phyloP scores from a whole-genome alignment of 2,113 vertebrate species.

The Myotis davidii region DNA sequence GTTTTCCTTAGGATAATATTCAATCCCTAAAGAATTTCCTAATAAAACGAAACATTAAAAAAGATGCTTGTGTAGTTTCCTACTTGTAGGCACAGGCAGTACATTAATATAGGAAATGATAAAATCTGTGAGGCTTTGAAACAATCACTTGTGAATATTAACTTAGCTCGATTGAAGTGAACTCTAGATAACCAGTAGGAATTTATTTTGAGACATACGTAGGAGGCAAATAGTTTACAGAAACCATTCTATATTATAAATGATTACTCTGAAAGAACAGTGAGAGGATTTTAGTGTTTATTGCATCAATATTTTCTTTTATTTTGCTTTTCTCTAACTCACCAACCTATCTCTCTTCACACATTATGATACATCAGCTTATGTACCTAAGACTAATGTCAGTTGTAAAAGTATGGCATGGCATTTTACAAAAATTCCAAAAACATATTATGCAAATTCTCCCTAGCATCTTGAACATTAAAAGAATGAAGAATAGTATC shows the following conservation, averaged over 20 bases:
- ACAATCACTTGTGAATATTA: conserved; percentile 55
- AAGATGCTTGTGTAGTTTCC: neutral
- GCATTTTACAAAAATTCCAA: conserved; percentile 71
- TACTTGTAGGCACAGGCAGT: neutral
- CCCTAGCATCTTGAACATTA: conserved; percentile 60
- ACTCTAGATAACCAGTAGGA: conserved; percentile 37
- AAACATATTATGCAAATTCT: conserved; percentile 71
- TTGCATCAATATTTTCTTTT: conserved; percentile 63
- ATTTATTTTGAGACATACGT: conserved; percentile 55
- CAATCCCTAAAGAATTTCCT: conserved; percentile 47
- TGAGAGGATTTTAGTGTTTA: conserved; percentile 62
- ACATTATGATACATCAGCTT: conserved; percentile 48
- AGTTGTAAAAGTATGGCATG: conserved; percentile 62
- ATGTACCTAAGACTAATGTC: conserved; percentile 58
- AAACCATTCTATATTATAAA: conserved; percentile 52
- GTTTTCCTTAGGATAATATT: conserved; percentile 26
- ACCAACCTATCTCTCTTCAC: conserved; percentile 38
- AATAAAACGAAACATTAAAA: conserved; percentile 51
- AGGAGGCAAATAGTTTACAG: conserved; percentile 42
- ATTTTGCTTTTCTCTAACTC: conserved; percentile 50
- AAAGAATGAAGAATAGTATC: conserved; percentile 56
- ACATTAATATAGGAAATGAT: conserved; percentile 10
- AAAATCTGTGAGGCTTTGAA: conserved; percentile 50
- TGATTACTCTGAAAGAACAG: conserved; percentile 48
- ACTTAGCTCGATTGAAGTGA: conserved; percentile 49